These are phyloP conservation scores for Siniperca knerii DNA, from an alignment of 2,113 vertebrate genomes.

Conservation along the genomic window DNA sequence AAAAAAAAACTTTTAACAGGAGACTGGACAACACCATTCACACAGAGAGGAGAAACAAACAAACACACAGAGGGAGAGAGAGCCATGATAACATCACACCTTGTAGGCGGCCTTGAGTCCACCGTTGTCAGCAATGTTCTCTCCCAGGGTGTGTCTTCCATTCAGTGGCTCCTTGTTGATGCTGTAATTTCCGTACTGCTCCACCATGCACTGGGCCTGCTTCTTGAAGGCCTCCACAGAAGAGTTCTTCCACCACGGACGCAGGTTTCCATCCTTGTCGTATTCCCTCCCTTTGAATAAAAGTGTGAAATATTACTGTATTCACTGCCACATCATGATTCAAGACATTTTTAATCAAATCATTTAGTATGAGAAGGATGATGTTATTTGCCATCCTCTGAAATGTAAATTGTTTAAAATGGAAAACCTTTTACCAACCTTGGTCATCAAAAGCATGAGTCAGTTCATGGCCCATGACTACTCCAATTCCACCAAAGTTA, in stretches of 20 bases:
- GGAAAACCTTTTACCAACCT: slow-evolving; percentile 81
- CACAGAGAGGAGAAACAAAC: no score
- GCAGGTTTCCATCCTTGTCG: slow-evolving; percentile 95
- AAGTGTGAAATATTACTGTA: background rate
- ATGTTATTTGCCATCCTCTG: background rate
- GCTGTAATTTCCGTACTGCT: slow-evolving; percentile 94
- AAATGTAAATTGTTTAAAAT: background rate
- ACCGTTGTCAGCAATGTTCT: slow-evolving; percentile 98
- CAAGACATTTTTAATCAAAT: background rate
- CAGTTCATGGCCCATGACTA: slow-evolving; percentile 96
- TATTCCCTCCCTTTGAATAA: slow-evolving; percentile 90
- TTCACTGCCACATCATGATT: background rate
- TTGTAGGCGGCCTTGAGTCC: slow-evolving; percentile 96
- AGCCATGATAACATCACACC: slow-evolving; percentile 77
- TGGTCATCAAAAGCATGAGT: slow-evolving; percentile 98
- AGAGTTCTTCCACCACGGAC: slow-evolving; percentile 96
- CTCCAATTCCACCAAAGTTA: slow-evolving; percentile 95
- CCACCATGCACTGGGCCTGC: slow-evolving; percentile 94
- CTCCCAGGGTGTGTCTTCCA: slow-evolving; percentile 94
- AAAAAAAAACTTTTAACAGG: no score
- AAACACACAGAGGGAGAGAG: no score
- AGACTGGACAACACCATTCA: no score
- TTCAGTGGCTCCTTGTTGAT: slow-evolving; percentile 92
- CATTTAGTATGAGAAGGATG: no score
- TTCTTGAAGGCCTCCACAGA: slow-evolving; percentile 95